phyloP scores from a whole-genome alignment of 2,113 vertebrate species.

The Pelmatolapia mariae region DNA sequence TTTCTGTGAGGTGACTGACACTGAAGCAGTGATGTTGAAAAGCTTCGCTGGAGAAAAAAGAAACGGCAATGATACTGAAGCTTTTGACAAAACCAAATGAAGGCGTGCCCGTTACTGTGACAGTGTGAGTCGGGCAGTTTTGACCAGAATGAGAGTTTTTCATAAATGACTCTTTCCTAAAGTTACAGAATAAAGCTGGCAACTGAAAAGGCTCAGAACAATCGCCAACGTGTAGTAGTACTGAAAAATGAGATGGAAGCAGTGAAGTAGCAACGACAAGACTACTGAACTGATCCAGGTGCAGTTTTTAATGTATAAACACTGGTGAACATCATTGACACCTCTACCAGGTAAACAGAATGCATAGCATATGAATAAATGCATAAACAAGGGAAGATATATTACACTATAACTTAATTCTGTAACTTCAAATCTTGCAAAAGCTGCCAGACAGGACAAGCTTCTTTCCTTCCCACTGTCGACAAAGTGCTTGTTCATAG shows the following conservation, averaged over 20 bases:
- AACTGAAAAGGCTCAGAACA: neutral
- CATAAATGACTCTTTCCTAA: neutral
- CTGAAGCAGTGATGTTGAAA: slow-evolving; percentile 8
- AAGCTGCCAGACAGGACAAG: neutral
- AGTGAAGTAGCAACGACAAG: neutral
- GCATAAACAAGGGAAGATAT: neutral
- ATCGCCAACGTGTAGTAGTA: neutral
- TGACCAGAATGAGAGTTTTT: neutral
- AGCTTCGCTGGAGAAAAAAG: neutral
- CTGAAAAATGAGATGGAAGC: neutral
- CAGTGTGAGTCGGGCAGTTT: neutral
- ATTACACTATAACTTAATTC: neutral
- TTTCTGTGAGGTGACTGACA: slow-evolving; percentile 16
- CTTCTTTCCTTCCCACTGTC: neutral
- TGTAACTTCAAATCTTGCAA: neutral
- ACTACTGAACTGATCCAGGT: neutral
- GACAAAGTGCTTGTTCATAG: neutral
- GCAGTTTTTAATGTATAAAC: neutral
- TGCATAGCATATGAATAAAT: neutral
- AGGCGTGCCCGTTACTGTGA: neutral
- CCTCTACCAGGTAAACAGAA: neutral
- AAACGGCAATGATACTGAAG: neutral
- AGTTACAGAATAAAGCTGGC: neutral
- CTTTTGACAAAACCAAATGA: slow-evolving; percentile 10
- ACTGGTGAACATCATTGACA: neutral